Conservation (phyloP, 2,888 invertebrate species). For the Euplexia lucipara region DNA sequence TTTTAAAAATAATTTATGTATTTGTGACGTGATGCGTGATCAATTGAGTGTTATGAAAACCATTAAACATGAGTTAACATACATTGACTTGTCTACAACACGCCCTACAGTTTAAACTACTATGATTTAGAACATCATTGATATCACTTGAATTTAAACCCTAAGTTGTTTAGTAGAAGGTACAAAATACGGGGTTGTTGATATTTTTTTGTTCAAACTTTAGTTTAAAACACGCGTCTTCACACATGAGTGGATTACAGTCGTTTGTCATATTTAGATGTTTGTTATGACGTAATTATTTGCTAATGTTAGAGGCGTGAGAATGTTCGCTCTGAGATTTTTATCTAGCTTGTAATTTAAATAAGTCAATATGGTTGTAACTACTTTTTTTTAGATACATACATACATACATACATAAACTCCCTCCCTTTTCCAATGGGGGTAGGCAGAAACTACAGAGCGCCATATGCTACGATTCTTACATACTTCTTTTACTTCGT, state of each 20-base stretch:
- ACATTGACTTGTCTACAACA: constrained; percentile 77
- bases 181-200: constrained; percentile 41
- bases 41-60: constrained; percentile 89
- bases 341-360: constrained; percentile 3
- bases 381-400: no score
- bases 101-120: constrained; percentile 86
- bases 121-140: constrained; percentile 73
- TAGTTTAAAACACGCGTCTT: constrained; percentile 80
- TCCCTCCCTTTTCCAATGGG: no score
- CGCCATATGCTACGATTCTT: no score
- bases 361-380: constrained; percentile 2
- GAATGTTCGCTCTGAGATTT: constrained; percentile 70
- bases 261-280: constrained; percentile 88
- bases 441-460: no score
- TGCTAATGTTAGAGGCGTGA: constrained; percentile 82
- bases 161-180: constrained; percentile 32
- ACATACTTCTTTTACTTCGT: no score
- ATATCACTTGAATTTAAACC: constrained; percentile 33
- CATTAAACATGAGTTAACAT: constrained; percentile 85
- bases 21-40: constrained; percentile 83
- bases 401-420: no score
- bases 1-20: constrained; percentile 76
- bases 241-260: constrained; percentile 85
- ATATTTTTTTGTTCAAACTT: constrained; percentile 66
- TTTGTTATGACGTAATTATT: constrained; percentile 83